These are phyloP conservation scores for Drosophila cracens DNA, from an alignment of 2,888 invertebrate species.

Conservation along the genomic window DNA sequence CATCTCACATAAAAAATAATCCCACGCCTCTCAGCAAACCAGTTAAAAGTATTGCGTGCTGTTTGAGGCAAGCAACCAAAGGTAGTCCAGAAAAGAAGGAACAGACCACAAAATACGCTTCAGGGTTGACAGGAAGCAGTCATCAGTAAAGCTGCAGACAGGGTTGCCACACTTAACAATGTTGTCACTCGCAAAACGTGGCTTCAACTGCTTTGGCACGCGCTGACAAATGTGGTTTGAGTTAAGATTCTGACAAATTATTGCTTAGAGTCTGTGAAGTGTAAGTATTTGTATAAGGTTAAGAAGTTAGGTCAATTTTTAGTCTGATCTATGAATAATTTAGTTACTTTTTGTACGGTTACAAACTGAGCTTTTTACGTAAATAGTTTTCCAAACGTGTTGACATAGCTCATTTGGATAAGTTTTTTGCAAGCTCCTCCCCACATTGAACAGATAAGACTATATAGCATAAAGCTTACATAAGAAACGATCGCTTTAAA, in stretches of 20 bases:
- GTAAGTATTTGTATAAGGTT: neutral
- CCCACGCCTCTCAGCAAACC: slow-evolving; percentile 4
- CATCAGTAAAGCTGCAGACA: slow-evolving; percentile 27
- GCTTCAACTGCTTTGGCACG: slow-evolving; percentile 19
- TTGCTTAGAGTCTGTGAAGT: neutral
- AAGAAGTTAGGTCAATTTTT: neutral
- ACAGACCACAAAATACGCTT: slow-evolving; percentile 36
- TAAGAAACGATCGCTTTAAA: neutral
- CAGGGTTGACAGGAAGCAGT: slow-evolving; percentile 40
- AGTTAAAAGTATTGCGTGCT: slow-evolving; percentile 34
- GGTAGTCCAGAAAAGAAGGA: neutral
- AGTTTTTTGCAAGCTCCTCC: neutral
- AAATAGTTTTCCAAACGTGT: neutral
- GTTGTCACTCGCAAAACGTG: slow-evolving; percentile 22
- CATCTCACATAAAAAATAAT: neutral
- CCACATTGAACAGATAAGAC: neutral
- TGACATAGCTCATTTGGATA: neutral
- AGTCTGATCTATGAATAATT: neutral
- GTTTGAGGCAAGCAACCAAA: slow-evolving; percentile 1
- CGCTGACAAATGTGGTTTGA: slow-evolving; percentile 14
- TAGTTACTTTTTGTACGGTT: neutral
- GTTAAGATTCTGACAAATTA: neutral
- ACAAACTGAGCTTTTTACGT: neutral
- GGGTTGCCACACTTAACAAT: slow-evolving; percentile 30
- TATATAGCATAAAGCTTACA: neutral